Percentiles rank a stretch among this genome's conserved stretches.
phyloP scores from a whole-genome alignment of 2,888 invertebrate species.

The Diarsia mendica region DNA sequence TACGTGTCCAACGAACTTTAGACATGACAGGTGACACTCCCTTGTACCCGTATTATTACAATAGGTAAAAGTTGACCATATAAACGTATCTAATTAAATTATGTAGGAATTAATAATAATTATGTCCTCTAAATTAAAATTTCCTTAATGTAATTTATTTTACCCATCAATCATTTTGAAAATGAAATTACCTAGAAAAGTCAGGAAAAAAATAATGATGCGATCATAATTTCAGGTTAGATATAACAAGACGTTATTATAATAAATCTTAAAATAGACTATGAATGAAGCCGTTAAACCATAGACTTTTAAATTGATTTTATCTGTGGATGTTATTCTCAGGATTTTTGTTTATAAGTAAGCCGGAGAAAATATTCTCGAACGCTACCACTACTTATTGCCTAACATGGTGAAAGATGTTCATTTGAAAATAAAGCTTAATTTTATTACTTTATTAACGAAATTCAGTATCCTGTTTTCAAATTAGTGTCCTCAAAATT shows the following conservation, averaged over 20 bases:
- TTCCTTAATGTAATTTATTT: slow-evolving; percentile 16
- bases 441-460: not conserved
- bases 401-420: slow-evolving; percentile 11
- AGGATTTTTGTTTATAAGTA: not conserved
- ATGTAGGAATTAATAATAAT: slow-evolving; percentile 12
- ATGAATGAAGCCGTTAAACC: not conserved
- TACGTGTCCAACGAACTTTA: slow-evolving; percentile 43
- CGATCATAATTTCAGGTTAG: not conserved
- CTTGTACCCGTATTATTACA: not conserved
- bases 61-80: slow-evolving; percentile 17
- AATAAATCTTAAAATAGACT: not conserved
- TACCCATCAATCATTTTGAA: slow-evolving; percentile 4
- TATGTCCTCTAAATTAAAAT: slow-evolving; percentile 29
- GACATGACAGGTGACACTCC: slow-evolving; percentile 47
- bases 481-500: slow-evolving; percentile 3
- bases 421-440: not conserved
- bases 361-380: not conserved
- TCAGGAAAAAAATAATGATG: slow-evolving; percentile 6
- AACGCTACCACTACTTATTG: slow-evolving; percentile 10
- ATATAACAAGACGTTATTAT: not conserved
- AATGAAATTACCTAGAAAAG: slow-evolving; percentile 37
- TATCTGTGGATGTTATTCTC: slow-evolving; percentile 4
- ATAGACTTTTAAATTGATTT: slow-evolving; percentile 2
- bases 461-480: slow-evolving; percentile 8
- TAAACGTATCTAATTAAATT: slow-evolving; percentile 42